phyloP scores from a whole-genome alignment of 2,888 invertebrate species.

The Petrolisthes cinctipes region DNA sequence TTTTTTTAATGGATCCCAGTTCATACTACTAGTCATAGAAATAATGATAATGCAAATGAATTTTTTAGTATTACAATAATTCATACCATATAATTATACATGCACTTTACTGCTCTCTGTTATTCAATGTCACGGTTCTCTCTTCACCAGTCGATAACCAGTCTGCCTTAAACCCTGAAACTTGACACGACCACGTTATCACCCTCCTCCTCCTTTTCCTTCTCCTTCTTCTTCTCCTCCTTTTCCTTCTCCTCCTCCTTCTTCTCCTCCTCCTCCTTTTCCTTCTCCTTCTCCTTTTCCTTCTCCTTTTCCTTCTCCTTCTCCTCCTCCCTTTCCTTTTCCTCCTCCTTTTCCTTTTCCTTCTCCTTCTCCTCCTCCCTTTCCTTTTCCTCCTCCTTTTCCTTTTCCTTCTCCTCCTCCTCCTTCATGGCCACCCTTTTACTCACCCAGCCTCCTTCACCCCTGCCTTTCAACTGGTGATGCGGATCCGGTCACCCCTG shows the following conservation, averaged over 20 bases:
- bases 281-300: background rate
- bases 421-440: conserved; percentile 24
- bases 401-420: conserved; percentile 22
- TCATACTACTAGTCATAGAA: background rate
- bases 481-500: conserved; percentile 46
- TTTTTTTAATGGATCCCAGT: background rate
- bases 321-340: conserved; percentile 20
- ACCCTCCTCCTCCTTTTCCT: background rate
- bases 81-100: background rate
- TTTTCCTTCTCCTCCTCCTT: background rate
- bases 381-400: background rate
- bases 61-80: background rate
- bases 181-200: conserved; percentile 2
- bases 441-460: conserved; percentile 46
- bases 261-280: background rate
- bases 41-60: background rate
- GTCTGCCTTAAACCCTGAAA: conserved; percentile 55
- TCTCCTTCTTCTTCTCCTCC: conserved; percentile 1
- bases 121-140: background rate
- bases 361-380: background rate
- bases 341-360: background rate
- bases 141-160: conserved; percentile 44
- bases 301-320: conserved; percentile 7
- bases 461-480: conserved; percentile 60
- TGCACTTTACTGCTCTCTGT: background rate